These are phyloP conservation scores for Odontophorus gujanensis DNA, from an alignment of 2,113 vertebrate species.

Conservation along the genomic window DNA sequence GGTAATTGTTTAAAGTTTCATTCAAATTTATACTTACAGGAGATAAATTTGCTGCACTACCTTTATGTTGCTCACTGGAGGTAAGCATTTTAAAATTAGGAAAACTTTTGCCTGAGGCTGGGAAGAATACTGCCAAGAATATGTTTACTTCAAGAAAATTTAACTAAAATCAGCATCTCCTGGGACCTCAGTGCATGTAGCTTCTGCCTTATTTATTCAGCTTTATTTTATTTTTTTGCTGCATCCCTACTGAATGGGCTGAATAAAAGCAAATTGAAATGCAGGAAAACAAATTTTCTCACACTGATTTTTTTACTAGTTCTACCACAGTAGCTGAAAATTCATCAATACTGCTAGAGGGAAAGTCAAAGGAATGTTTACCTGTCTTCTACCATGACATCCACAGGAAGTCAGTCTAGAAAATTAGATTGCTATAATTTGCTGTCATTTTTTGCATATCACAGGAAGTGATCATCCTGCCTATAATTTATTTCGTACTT, in stretches of 20 bases:
- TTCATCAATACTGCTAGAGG: background rate
- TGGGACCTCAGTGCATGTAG: background rate
- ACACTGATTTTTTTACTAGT: background rate
- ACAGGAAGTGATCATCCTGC: background rate
- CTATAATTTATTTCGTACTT: background rate
- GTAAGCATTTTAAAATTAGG: background rate
- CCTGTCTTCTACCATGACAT: background rate
- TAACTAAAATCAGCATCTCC: background rate
- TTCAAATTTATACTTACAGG: background rate
- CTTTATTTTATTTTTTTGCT: conserved; percentile 9
- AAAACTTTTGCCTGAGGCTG: background rate
- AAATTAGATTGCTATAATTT: background rate
- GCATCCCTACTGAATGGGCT: background rate
- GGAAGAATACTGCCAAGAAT: background rate
- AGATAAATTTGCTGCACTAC: background rate
- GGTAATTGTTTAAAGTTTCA: background rate
- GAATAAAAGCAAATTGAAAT: conserved; percentile 21
- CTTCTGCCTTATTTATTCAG: conserved; percentile 42
- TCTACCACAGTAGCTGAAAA: background rate
- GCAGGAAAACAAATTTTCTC: conserved; percentile 12
- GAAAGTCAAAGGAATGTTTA: background rate
- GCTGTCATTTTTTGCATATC: conserved; percentile 7
- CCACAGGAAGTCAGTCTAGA: background rate
- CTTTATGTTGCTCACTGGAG: background rate
- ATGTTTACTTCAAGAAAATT: conserved; percentile 49